Evolutionary conservation across 1,140 invertebrate species (phyloP), one percentile per base, ranked within the genome.

Genomic region (Aphis craccivora): DNA sequence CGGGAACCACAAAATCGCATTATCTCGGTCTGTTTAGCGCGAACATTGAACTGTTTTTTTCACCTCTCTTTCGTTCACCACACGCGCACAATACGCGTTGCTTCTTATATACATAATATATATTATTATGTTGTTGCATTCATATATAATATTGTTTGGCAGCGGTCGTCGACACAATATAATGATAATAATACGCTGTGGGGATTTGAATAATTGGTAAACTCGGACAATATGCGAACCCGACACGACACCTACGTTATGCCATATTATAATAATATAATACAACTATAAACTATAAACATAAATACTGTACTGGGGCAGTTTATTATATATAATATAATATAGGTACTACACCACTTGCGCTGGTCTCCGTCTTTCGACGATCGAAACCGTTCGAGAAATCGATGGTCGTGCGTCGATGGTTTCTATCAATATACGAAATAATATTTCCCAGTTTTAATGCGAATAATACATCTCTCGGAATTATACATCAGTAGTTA

Each of bases 21-120:
- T 93, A 93, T 93, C n/a, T 53, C 91, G 91, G 91, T 93, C 91
- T 93, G 91, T 93, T 93, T 93, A 35, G 81, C 48, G 48, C 48
- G 81, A 93, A 93, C 91, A 93, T 37, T 93, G 91, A 86, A 53
- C 81, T 93, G 91, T 84, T 93, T 90, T 92, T 93, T 83, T 93
- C 91, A 20, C 91, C 35, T 93, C 91, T 37, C 48, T 93, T 37
- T 35, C 91, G 23, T 23, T 81, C 48, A 22, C 30, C n/a, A 14
- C 91, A 14, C 90, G 51, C 20, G 67, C 86, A 91, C 81, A 94
- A 86, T 92, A 87, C 53, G 40, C 30, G n/a, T 23, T 43, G 51
- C 6, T 53, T 43, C 51, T 43, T 92, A 92, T 84, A 92, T 84
- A 76, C n/a, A 76, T 92, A n/a, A 76, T 92, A n/a, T 48, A 67